Evolutionary conservation across 2,888 invertebrate species (phyloP).

Genomic region (Euplagia quadripunctaria): DNA sequence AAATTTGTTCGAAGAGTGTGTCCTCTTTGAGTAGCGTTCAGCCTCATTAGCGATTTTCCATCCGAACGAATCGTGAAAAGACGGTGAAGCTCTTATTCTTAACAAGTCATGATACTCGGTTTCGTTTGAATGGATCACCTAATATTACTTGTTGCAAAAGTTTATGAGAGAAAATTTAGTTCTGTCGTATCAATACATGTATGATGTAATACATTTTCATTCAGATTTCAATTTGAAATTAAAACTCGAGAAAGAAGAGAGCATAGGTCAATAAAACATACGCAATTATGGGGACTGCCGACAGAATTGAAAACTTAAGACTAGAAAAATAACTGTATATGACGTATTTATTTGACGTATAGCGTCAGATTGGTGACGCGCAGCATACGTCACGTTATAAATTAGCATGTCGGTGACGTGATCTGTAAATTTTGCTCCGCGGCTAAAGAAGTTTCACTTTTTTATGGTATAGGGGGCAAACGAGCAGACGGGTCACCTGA

Average conservation of each 20-base stretch:
- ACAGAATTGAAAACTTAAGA: too few species aligned
- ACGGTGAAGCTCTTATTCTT: conserved; percentile 61
- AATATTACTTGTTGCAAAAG: not conserved
- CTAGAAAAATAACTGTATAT: too few species aligned
- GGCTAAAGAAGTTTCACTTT: too few species aligned
- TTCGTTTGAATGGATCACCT: not conserved
- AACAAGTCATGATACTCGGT: conserved; percentile 36
- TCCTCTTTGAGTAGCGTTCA: conserved; percentile 70
- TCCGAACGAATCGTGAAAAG: conserved; percentile 63
- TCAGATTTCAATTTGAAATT: not conserved
- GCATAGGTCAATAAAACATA: not conserved
- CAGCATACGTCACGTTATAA: too few species aligned
- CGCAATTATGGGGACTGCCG: too few species aligned
- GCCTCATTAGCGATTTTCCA: conserved; percentile 82
- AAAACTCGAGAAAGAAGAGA: not conserved
- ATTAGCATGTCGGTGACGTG: too few species aligned
- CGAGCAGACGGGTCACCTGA: too few species aligned
- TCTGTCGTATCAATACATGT: not conserved
- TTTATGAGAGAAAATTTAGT: not conserved
- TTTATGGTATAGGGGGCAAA: too few species aligned
- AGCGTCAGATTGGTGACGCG: too few species aligned
- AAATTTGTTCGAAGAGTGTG: conserved; percentile 64
- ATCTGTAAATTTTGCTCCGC: too few species aligned
- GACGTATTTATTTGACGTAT: too few species aligned
- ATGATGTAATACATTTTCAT: not conserved